A percentile compares a stretch with the other conserved stretches of the same genome.
Evolutionary conservation across 2,888 invertebrate genomes (phyloP).

Genomic region (Caenorhabditis sp.): DNA sequence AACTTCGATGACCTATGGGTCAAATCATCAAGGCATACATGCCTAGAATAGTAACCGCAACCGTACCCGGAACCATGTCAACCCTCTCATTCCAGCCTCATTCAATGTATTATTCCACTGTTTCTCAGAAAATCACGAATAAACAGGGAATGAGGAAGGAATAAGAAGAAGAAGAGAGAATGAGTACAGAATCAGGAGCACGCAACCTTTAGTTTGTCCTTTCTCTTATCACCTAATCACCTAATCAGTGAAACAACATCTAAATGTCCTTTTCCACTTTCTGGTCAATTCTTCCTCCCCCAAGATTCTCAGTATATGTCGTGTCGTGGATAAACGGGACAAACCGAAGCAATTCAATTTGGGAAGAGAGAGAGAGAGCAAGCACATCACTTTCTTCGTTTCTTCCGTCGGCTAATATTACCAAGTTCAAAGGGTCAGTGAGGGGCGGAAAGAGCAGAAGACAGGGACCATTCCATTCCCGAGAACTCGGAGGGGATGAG

Average conservation of each 20-base stretch:
- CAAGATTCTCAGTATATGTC: background rate
- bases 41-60: too few relatives aligned
- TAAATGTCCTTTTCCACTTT: background rate
- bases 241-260: background rate
- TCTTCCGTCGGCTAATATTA: constrained; percentile 24
- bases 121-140: background rate
- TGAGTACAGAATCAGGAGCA: too few relatives aligned
- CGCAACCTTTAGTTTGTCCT: background rate
- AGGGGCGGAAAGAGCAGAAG: background rate
- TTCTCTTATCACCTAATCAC: background rate
- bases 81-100: background rate
- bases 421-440: constrained; percentile 39
- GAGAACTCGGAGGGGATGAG: background rate
- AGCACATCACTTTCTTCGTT: constrained; percentile 1
- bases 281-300: background rate
- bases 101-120: background rate
- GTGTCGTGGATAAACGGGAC: constrained; percentile 7
- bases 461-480: background rate
- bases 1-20: too few relatives aligned
- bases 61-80: too few relatives aligned
- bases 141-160: background rate
- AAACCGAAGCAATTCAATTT: constrained; percentile 35
- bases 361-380: background rate
- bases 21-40: background rate
- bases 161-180: too few relatives aligned